Conservation (phyloP, 2,797 vertebrate genomes). For the Macropus fuliginosus region DNA sequence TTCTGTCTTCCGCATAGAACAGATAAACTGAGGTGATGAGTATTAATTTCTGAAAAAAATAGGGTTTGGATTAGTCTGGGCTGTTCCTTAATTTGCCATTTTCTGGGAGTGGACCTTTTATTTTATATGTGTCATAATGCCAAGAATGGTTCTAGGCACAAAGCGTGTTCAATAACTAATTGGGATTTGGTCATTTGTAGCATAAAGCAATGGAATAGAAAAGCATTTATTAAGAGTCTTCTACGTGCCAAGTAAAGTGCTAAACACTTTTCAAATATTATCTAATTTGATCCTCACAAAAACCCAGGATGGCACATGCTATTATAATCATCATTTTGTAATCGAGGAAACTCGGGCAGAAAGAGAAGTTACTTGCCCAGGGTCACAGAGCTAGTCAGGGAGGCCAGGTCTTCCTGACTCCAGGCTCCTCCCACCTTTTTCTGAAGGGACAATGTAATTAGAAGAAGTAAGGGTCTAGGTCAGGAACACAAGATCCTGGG, state of each 20-base stretch:
- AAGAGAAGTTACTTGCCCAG: neutral
- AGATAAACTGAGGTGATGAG: neutral
- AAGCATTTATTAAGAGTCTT: neutral
- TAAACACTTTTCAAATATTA: neutral
- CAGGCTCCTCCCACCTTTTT: neutral
- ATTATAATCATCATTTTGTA: neutral
- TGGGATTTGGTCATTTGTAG: neutral
- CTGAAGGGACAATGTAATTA: neutral
- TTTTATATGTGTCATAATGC: conserved; percentile 1
- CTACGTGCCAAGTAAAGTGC: neutral
- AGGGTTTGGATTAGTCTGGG: neutral
- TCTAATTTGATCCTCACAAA: neutral
- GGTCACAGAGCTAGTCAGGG: neutral
- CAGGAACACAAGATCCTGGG: neutral
- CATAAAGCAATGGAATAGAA: neutral
- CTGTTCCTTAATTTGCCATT: neutral
- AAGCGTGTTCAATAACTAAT: neutral
- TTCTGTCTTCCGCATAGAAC: neutral
- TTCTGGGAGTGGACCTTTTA: neutral
- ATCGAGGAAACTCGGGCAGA: conserved; percentile 16
- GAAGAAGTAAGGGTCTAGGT: neutral
- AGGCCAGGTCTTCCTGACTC: neutral
- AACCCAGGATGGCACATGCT: neutral
- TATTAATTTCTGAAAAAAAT: neutral
- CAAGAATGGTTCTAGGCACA: neutral